Base-by-base conservation (phyloP, 2,797 vertebrate genomes). In the Acrossocheilus wenchowensis region DNA sequence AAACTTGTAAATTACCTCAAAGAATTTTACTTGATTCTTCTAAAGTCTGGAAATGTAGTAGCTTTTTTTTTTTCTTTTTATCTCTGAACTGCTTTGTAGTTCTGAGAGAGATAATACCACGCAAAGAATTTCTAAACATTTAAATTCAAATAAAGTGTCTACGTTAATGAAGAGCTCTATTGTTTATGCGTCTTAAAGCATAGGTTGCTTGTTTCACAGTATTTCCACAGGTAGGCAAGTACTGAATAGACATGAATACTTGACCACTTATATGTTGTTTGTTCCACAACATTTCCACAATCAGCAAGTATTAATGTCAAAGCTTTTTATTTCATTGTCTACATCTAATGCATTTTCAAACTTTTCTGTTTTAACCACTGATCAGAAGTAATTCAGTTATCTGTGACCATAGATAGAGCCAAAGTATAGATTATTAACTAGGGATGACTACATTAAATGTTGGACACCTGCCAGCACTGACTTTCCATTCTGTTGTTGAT, bases 401-500 rank as follows among this genome's bases (percentile, higher is more conserved):
- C 14, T 64, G 39, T 64, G 43, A 23, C 21, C 43, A 21, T 41
- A 41, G 39, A 41, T 41, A 41, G 19, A 66, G 41, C n/a, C 17
- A 52, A 74, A 78, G 72, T 69, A 52, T 78, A 64, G 21, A 87
- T 84, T 52, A 72, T 78, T 79, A 87, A 83, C 81, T 60, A 68
- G 36, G 21, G 62, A 78, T 78, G 75, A 34, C 45, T 21, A 71
- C 12, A 83, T 69, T 87, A 48, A 71, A 72, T 77, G 54, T 57
- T 36, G 64, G 54, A 71, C 66, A 60, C 12, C 21, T 23, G 19
- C 43, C 62, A 83, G 12, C 85, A 89, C 84, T 57, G 78, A 85
- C 48, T 87, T 80, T 86, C 57, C 54, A 64, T 30, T n/a, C 68
- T 68, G 60, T 75, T 86, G 62, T 93, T 93, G 86, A 93, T 94